Base-by-base conservation (phyloP, 1,140 invertebrate species). In the Bombus soroeensis region DNA sequence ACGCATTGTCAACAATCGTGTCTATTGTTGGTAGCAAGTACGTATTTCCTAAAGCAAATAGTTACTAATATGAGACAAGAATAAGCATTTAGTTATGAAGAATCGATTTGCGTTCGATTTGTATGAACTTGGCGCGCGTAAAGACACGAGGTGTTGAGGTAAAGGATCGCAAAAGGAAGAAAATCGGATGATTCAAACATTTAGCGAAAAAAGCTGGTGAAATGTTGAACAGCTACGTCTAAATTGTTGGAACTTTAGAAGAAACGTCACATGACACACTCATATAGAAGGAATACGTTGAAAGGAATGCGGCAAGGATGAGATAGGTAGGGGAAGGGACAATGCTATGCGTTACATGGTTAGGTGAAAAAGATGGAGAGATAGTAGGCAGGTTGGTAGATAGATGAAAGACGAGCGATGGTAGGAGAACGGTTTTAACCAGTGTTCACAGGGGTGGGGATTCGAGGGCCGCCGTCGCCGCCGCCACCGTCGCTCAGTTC, bases 401-500 rank as follows among this genome's bases (percentile, higher is more conserved):
- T 71, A 62, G 86, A 59, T 59, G 64, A 71, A 90, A 76, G 70
- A 78, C 80, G 75, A 89, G 82, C 81, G 64, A 64, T 76, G 81
- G 82, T 84, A 84, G 83, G 83, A 85, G 83, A 85, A 85, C 68
- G 76, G 83, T 85, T 85, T 84, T 71, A 85, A 71, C 32, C 41
- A 39, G 76, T 18, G 18, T 80, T 80, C 39, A 22, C 66, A 59
- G 68, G 53, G 57, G 68, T 59, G 83, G 83, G 77, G 76, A 85
- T 80, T 43, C 53, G 83, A 85, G 71, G 41, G 73, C 62, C 86
- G 75, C 32, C 43, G 64, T 62, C 13, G 12, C 47, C 43, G 43
- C 73, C 73, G 73, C 73, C 32, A 53, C 66, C 86, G 79, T 32
- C 57, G 64, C 72, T 74, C 85, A 88, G 79, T 89, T 80, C 74